These are phyloP conservation scores for Piezodorus guildinii DNA, from an alignment of 1,140 invertebrate genomes.

Conservation along the genomic window DNA sequence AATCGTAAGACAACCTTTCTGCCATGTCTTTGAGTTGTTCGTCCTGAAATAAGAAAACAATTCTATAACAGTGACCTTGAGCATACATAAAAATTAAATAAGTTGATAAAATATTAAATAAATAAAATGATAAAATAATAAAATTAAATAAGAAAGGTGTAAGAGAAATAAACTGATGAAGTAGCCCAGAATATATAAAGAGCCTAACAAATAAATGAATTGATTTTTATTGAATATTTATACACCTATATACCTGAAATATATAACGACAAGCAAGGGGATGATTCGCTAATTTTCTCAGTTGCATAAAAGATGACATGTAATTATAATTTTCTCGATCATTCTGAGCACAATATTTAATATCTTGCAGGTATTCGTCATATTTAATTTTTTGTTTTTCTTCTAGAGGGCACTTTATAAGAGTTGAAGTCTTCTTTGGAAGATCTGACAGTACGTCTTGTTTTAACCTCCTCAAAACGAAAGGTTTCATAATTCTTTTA, in stretches of 20 bases:
- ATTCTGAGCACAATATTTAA: slow-evolving; percentile 45
- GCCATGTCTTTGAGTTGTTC: slow-evolving; percentile 46
- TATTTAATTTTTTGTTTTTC: slow-evolving; percentile 63
- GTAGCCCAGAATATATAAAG: too few relatives aligned
- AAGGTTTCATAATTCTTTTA: slow-evolving; percentile 91
- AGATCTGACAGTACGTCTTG: slow-evolving; percentile 68
- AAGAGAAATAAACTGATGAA: too few relatives aligned
- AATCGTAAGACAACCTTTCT: slow-evolving; percentile 53
- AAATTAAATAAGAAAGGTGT: too few relatives aligned
- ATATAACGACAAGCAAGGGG: slow-evolving; percentile 67
- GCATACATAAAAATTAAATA: too few relatives aligned
- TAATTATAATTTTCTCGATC: slow-evolving; percentile 24
- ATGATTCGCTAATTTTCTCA: slow-evolving; percentile 82
- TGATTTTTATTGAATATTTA: neutral
- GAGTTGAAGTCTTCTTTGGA: slow-evolving; percentile 63
- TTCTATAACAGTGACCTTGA: neutral
- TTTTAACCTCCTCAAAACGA: slow-evolving; percentile 84
- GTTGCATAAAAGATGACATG: slow-evolving; percentile 74
- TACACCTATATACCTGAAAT: slow-evolving; percentile 42
- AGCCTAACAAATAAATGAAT: too few relatives aligned
- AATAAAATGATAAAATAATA: too few relatives aligned
- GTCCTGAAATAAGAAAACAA: slow-evolving; percentile 29
- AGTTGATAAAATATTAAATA: too few relatives aligned
- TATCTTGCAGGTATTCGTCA: slow-evolving; percentile 56
- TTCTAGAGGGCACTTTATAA: slow-evolving; percentile 51